Evolutionary conservation across 2,797 vertebrate species (phyloP), one percentile per base, ranked within the genome.

Genomic region (Lepus townsendii): DNA sequence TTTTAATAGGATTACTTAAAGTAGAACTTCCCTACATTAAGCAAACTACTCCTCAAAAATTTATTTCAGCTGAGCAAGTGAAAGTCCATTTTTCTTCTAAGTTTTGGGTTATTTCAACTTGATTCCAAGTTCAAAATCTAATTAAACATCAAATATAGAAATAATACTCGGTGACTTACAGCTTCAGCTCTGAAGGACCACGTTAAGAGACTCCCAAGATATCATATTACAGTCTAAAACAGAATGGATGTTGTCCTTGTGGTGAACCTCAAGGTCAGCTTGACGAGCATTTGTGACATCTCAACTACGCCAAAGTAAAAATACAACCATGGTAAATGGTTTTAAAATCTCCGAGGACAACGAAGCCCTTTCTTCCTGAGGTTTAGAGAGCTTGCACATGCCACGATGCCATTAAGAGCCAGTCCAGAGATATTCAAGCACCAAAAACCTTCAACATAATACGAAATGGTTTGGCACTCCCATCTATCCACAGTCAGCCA

Each of bases 121-220:
- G 52, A 62, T 35, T 54, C 26, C 54, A 35, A 24, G 5, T 69
- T 90, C 93, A 60, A 91, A 96, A 76, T 0, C 66, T 75, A 94
- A 54, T 19, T 26, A 47, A 26, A 52, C 26, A 57, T 83, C 11
- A 71, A 82, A 42, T 22, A 66, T 42, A 26, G 10, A 65, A 47
- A 89, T 66, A 52, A 13, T 89, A 75, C 17, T 90, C 93, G 75
- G 6, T 60, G 77, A 65, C 38, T 83, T 87, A 88, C 86, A 92
- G 62, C 11, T 50, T 14, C 35, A 85, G 78, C 69, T 32, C 78
- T 69, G 14, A 47, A 30, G 82, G 78, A 83, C 27, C 62, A 24
- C 26, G 30, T 26, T 42, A 76, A 47, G 16, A 3, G 19, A 17
- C 19, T 20, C 54, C 54, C 2, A 57, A 16, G 19, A 57, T 4